A percentile compares a stretch with the other conserved stretches of the same genome.
Conservation (phyloP, 2,888 invertebrate genomes). For the Harpalus rufipes region DNA sequence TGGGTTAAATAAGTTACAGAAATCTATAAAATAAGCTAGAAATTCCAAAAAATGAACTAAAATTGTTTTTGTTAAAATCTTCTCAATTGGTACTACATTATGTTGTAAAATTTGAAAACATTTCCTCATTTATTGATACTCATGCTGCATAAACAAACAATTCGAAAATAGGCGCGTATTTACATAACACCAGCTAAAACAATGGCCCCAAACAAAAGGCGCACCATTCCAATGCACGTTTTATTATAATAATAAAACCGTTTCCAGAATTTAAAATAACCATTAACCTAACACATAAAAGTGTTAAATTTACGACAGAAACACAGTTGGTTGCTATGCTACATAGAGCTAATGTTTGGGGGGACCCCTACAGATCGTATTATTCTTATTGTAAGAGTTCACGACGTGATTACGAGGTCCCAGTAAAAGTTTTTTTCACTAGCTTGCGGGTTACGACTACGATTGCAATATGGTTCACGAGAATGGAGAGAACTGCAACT, state of each 20-base stretch:
- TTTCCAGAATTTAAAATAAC: conserved; percentile 50
- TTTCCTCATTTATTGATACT: not conserved
- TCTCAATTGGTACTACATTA: too few species aligned
- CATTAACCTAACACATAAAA: conserved; percentile 51
- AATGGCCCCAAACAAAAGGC: conserved; percentile 10
- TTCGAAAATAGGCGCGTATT: conserved; percentile 7
- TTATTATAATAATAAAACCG: conserved; percentile 52
- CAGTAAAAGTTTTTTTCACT: conserved; percentile 40
- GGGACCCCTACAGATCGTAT: not conserved
- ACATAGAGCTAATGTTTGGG: conserved; percentile 1
- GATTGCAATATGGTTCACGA: conserved; percentile 36
- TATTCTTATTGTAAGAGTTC: conserved; percentile 7
- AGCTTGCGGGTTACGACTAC: conserved; percentile 10
- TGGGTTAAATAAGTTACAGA: too few species aligned
- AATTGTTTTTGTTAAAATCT: too few species aligned
- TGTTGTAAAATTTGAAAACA: not conserved
- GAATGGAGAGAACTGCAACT: conserved; percentile 18
- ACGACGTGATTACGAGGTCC: conserved; percentile 11
- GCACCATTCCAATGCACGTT: not conserved
- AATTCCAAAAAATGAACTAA: too few species aligned
- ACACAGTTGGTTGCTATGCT: conserved; percentile 10
- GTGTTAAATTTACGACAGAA: conserved; percentile 49
- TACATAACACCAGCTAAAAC: conserved; percentile 4
- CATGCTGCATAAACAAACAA: not conserved
- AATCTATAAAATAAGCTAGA: too few species aligned